phyloP scores from a whole-genome alignment of 2,113 vertebrate species.

The Thunnus thynnus region DNA sequence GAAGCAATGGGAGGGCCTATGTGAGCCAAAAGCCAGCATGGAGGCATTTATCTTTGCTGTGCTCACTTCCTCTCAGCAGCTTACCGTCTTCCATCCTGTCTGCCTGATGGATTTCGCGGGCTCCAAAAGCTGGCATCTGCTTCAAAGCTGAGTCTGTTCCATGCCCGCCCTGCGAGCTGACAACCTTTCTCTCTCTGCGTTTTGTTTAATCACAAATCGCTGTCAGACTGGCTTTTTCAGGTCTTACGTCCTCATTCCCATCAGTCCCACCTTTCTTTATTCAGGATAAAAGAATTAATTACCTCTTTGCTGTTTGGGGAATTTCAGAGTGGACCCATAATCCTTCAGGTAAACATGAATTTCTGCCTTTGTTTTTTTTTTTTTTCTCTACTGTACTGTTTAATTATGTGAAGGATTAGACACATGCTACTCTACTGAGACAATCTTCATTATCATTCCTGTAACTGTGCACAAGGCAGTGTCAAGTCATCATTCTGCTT shows the following conservation, averaged over 20 bases:
- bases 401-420: background rate
- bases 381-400: background rate
- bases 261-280: background rate
- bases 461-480: background rate
- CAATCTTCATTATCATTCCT: background rate
- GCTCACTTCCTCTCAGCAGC: conserved; percentile 56
- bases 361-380: background rate
- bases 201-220: conserved; percentile 31
- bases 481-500: conserved; percentile 30
- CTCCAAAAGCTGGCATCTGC: conserved; percentile 46
- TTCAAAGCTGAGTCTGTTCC: conserved; percentile 54
- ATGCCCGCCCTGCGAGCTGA: conserved; percentile 23
- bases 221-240: conserved; percentile 3
- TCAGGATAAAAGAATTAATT: background rate
- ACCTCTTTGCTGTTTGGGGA: background rate
- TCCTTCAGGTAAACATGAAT: background rate
- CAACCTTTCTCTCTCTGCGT: conserved; percentile 8
- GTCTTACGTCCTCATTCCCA: background rate
- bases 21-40: conserved; percentile 42
- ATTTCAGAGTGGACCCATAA: background rate
- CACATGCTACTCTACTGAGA: background rate
- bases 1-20: conserved; percentile 21
- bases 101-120: conserved; percentile 65
- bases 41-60: conserved; percentile 57
- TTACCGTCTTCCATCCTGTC: conserved; percentile 48